Percentiles rank a stretch among this genome's conserved stretches.
These are phyloP conservation scores for Achatina immaculata DNA, from an alignment of 1,140 invertebrate species.

Conservation along the genomic window DNA sequence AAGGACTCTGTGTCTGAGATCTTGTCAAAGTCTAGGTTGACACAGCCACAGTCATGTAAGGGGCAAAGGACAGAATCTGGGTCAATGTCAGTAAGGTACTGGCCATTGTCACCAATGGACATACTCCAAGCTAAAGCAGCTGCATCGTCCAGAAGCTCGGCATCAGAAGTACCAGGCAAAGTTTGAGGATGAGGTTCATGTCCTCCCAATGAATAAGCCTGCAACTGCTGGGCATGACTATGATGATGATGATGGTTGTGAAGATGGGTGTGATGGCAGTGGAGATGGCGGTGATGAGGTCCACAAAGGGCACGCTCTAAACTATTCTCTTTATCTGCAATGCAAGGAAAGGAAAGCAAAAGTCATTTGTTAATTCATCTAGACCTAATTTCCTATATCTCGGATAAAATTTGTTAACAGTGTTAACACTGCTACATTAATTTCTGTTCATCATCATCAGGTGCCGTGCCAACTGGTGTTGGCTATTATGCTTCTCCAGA, in stretches of 20 bases:
- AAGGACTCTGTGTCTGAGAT: slow-evolving; percentile 45
- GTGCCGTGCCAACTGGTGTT: no score
- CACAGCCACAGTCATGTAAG: slow-evolving; percentile 13
- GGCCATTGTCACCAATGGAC: no score
- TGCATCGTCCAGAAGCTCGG: slow-evolving; percentile 10
- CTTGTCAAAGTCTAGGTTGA: slow-evolving; percentile 33
- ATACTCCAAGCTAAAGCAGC: neutral
- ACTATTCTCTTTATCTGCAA: slow-evolving; percentile 30
- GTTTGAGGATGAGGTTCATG: neutral
- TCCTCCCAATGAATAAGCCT: neutral
- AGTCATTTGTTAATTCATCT: no score
- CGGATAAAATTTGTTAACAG: no score
- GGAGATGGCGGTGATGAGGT: neutral
- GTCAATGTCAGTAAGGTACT: no score
- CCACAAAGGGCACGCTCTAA: neutral
- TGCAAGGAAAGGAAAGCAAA: neutral
- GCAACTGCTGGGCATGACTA: neutral
- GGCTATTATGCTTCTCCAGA: no score
- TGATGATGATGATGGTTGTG: slow-evolving; percentile 18
- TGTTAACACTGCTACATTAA: no score
- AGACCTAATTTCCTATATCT: no score
- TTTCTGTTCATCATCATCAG: no score
- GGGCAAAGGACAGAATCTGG: neutral
- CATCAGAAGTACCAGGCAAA: neutral
- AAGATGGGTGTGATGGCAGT: neutral